These are phyloP conservation scores for Himalopsyche phryganea DNA, from an alignment of 1,140 invertebrate genomes.

Conservation along the genomic window DNA sequence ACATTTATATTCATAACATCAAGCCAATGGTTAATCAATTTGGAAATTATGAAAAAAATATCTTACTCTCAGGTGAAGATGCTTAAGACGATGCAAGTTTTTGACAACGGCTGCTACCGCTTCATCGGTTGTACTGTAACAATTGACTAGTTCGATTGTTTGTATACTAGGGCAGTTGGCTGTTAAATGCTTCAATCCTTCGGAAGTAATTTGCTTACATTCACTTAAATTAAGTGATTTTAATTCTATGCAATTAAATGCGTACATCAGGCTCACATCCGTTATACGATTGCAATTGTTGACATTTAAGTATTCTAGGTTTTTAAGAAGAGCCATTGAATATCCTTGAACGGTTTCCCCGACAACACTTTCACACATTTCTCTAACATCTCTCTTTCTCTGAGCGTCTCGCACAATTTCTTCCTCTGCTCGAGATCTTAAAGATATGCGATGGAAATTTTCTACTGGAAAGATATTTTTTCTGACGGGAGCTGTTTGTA, in stretches of 20 bases:
- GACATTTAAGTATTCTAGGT: conserved; percentile 59
- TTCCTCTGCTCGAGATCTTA: conserved; percentile 62
- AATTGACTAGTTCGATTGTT: conserved; percentile 61
- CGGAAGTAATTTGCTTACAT: conserved; percentile 65
- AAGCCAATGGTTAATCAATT: too few relatives aligned
- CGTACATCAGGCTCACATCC: conserved; percentile 66
- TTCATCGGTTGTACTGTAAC: conserved; percentile 64
- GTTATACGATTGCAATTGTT: conserved; percentile 65
- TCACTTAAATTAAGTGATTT: conserved; percentile 59
- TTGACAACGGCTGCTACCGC: conserved; percentile 57
- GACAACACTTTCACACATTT: conserved; percentile 55
- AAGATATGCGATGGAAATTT: conserved; percentile 50
- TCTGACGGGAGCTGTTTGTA: conserved; percentile 4
- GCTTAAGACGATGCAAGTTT: conserved; percentile 57
- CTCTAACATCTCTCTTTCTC: conserved; percentile 59
- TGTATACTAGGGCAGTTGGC: conserved; percentile 66
- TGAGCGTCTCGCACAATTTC: conserved; percentile 63
- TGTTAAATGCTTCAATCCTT: conserved; percentile 60
- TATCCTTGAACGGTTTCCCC: conserved; percentile 51
- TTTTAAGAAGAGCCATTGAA: conserved; percentile 56
- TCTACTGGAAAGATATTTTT: conserved; percentile 2
- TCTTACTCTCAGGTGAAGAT: conserved; percentile 59
- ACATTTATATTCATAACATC: too few relatives aligned
- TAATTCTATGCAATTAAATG: conserved; percentile 63
- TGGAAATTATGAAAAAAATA: not conserved